Conservation (phyloP, 2,888 invertebrate genomes). For the Boloria euphrosyne region DNA sequence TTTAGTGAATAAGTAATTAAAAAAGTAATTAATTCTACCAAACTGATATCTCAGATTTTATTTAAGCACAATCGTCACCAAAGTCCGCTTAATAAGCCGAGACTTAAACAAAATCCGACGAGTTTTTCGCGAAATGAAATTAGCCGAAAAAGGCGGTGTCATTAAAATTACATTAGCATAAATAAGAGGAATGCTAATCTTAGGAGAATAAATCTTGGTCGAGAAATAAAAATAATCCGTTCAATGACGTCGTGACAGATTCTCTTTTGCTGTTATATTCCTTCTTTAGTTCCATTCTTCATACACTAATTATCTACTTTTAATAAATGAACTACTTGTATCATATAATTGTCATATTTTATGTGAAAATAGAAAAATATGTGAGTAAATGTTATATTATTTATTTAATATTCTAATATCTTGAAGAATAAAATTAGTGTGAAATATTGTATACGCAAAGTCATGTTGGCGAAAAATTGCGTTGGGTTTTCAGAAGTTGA, state of each 20-base stretch:
- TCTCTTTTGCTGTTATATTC: conserved; percentile 44
- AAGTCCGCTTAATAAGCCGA: conserved; percentile 70
- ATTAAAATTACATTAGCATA: conserved; percentile 83
- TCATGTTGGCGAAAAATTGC: no score
- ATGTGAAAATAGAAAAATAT: no score
- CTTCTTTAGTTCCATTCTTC: conserved; percentile 27
- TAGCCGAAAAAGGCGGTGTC: conserved; percentile 78
- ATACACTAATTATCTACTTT: conserved; percentile 25
- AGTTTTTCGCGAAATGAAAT: conserved; percentile 79
- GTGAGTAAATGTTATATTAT: no score
- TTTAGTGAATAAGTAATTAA: conserved; percentile 24
- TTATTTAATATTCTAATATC: no score
- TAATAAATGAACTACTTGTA: background rate
- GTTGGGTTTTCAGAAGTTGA: no score
- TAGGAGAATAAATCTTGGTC: conserved; percentile 77
- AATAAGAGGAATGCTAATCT: conserved; percentile 82
- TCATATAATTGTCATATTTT: no score
- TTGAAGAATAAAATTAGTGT: no score
- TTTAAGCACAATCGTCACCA: conserved; percentile 66
- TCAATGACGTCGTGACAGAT: conserved; percentile 68
- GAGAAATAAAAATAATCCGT: conserved; percentile 78
- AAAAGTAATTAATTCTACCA: conserved; percentile 45
- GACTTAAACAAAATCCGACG: conserved; percentile 72
- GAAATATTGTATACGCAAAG: no score
- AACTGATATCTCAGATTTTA: conserved; percentile 68